Conservation (phyloP, 2,113 vertebrate species). For the Heptranchias perlo region DNA sequence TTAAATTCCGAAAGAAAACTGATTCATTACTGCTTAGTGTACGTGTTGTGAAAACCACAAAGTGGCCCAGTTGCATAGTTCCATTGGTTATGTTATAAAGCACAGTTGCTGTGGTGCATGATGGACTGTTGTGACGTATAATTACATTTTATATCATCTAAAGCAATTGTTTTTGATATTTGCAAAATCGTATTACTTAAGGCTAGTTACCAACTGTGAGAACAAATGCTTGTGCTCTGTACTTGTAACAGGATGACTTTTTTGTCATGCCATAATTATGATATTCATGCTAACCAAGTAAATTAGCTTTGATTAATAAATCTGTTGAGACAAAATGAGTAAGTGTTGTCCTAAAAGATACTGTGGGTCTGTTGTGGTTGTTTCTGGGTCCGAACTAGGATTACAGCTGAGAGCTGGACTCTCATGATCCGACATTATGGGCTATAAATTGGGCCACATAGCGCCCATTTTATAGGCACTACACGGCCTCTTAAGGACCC, state of each 20-base stretch:
- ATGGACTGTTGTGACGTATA: not conserved
- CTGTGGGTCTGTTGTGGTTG: no score
- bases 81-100: not conserved
- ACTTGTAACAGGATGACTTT: not conserved
- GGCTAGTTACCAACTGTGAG: not conserved
- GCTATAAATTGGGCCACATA: no score
- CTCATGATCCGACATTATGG: no score
- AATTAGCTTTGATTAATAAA: no score
- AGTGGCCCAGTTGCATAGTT: not conserved
- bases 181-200: not conserved
- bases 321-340: no score
- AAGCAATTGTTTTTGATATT: not conserved
- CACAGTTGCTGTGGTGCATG: not conserved
- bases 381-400: no score
- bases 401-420: no score
- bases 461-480: no score
- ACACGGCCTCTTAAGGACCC: no score
- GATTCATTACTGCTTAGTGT: not conserved
- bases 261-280: not conserved
- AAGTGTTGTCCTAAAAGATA: no score
- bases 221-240: not conserved
- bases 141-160: not conserved
- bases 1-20: not conserved
- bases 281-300: not conserved
- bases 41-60: not conserved